These are phyloP conservation scores for Sebastes iracundus DNA, from an alignment of 2,797 vertebrate genomes.

Conservation along the genomic window DNA sequence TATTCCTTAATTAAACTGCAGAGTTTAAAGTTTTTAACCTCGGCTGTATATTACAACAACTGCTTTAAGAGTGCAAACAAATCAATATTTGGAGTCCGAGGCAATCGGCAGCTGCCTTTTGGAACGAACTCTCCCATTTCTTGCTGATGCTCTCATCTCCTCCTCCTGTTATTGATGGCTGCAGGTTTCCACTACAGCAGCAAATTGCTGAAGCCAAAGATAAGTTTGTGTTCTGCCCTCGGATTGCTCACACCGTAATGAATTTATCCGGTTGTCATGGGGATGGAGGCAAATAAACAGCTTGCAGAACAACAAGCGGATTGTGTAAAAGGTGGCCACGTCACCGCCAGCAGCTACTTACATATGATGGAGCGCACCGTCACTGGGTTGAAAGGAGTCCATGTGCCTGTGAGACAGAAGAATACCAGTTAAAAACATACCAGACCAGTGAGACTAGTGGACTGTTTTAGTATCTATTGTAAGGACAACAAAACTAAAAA, in stretches of 20 bases:
- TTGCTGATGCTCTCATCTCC: not conserved
- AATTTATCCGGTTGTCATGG: conserved; percentile 49
- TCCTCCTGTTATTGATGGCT: conserved; percentile 32
- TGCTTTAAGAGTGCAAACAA: conserved; percentile 9
- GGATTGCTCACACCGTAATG: conserved; percentile 7
- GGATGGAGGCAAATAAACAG: conserved; percentile 50
- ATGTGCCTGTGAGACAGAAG: conserved; percentile 87
- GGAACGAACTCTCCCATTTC: conserved; percentile 11
- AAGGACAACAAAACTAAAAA: not conserved
- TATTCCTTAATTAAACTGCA: not conserved
- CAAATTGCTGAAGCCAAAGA: conserved; percentile 11
- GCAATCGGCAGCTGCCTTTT: not conserved
- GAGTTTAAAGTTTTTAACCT: conserved; percentile 11
- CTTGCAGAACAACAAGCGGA: not conserved
- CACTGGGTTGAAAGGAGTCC: conserved; percentile 98
- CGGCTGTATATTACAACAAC: not conserved
- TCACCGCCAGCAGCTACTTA: conserved; percentile 78
- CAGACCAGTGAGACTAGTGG: not conserved
- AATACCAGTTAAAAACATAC: conserved; percentile 5
- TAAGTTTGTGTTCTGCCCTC: conserved; percentile 15
- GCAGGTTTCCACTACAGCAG: conserved; percentile 48
- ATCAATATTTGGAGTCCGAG: conserved; percentile 46
- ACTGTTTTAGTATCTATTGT: not conserved
- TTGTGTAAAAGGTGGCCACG: not conserved
- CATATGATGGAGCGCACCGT: conserved; percentile 96